Evolutionary conservation across 2,797 vertebrate species (phyloP).

Genomic region (Cyprinodon diabolis): DNA sequence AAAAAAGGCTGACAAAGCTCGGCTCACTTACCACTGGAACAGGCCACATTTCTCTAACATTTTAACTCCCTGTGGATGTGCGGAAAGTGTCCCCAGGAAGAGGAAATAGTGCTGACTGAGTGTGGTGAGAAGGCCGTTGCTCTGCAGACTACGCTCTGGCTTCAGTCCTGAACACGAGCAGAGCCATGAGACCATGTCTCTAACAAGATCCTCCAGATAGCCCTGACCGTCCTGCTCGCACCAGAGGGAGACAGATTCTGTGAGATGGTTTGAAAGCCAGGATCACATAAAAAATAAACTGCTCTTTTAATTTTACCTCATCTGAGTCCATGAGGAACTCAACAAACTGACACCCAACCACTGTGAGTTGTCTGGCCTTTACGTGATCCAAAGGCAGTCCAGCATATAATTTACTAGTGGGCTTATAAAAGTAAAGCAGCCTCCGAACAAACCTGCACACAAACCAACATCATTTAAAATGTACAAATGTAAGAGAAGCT

Average conservation of each 20-base stretch:
- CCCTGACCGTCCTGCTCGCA: slow-evolving; percentile 89
- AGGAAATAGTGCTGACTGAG: slow-evolving; percentile 99
- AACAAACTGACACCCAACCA: slow-evolving; percentile 95
- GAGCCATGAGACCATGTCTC: slow-evolving; percentile 95
- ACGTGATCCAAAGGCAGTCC: slow-evolving; percentile 90
- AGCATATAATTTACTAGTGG: slow-evolving; percentile 95
- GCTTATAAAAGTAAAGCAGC: slow-evolving; percentile 97
- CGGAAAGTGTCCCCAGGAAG: slow-evolving; percentile 95
- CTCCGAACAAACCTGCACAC: slow-evolving; percentile 91
- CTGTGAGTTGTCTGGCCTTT: slow-evolving; percentile 95
- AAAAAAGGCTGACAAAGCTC: background rate
- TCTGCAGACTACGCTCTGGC: slow-evolving; percentile 94
- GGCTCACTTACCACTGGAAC: slow-evolving; percentile 92
- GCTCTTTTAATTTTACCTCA: slow-evolving; percentile 83
- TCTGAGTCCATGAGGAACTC: slow-evolving; percentile 98
- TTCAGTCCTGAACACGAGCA: slow-evolving; percentile 91
- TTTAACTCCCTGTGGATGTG: slow-evolving; percentile 95
- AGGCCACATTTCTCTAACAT: slow-evolving; percentile 98
- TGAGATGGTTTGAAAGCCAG: background rate
- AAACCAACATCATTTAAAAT: slow-evolving; percentile 7
- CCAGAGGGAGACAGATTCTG: background rate
- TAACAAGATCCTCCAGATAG: slow-evolving; percentile 95
- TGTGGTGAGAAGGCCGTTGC: slow-evolving; percentile 93
- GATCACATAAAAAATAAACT: background rate
- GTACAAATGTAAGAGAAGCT: background rate